Percentiles rank a stretch among this genome's conserved stretches.
Evolutionary conservation across 2,888 invertebrate genomes (phyloP).

Genomic region (Dorcus parallelipipedus): DNA sequence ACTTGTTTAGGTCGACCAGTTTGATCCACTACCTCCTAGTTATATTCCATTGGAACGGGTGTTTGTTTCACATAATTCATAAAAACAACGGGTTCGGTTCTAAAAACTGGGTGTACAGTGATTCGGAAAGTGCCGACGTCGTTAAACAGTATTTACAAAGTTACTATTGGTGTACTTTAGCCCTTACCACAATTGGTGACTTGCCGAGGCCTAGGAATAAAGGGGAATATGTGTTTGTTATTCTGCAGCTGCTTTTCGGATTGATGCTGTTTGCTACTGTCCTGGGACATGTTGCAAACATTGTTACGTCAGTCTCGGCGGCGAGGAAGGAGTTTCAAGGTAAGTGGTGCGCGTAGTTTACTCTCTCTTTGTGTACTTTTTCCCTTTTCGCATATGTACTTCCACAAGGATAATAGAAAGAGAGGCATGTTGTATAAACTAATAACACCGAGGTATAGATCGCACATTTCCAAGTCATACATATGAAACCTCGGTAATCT

Average conservation of each 20-base stretch:
- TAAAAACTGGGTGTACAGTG: conserved; percentile 86
- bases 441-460: too few relatives aligned
- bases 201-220: conserved; percentile 88
- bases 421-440: neutral
- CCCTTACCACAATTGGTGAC: conserved; percentile 93
- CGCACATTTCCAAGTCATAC: neutral
- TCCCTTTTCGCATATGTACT: conserved; percentile 19
- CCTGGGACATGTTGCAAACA: conserved; percentile 95
- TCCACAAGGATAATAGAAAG: conserved; percentile 27
- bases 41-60: conserved; percentile 99
- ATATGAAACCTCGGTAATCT: neutral
- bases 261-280: conserved; percentile 94
- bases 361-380: conserved; percentile 7
- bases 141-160: conserved; percentile 95
- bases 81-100: conserved; percentile 93
- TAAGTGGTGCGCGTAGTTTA: conserved; percentile 49
- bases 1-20: conserved; percentile 86
- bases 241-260: conserved; percentile 90
- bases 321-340: conserved; percentile 98
- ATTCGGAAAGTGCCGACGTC: conserved; percentile 82
- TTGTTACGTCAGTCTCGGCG: conserved; percentile 95
- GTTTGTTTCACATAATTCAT: conserved; percentile 95
- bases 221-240: conserved; percentile 93
- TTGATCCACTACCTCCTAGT: conserved; percentile 94
- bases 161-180: conserved; percentile 97